phyloP scores from a whole-genome alignment of 2,797 vertebrate species.

The Galago senegalensis region DNA sequence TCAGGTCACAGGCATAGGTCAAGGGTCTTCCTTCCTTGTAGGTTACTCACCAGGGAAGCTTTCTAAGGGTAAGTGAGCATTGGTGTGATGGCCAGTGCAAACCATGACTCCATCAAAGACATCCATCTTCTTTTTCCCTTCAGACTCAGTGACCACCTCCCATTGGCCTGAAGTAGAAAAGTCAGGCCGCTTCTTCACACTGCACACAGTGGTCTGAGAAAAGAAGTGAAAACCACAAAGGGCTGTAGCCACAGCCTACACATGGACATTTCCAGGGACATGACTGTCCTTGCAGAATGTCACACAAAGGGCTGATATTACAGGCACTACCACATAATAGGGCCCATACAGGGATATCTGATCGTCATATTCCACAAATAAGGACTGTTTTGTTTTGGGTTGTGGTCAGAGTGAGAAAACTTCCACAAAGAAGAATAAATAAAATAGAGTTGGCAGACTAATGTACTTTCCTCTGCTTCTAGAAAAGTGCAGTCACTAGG shows the following conservation, averaged over 20 bases:
- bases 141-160: constrained; percentile 90
- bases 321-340: neutral
- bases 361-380: neutral
- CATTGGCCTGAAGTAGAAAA: constrained; percentile 93
- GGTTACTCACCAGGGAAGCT: constrained; percentile 93
- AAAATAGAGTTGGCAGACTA: neutral
- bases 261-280: neutral
- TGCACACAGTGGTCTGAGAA: constrained; percentile 91
- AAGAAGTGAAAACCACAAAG: neutral
- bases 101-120: constrained; percentile 95
- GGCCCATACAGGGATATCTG: neutral
- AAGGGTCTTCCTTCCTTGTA: neutral
- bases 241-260: neutral
- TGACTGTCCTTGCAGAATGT: neutral
- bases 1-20: neutral
- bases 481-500: neutral
- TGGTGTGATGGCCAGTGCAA: constrained; percentile 94
- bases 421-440: neutral
- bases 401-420: constrained; percentile 11
- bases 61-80: constrained; percentile 92
- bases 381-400: neutral
- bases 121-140: constrained; percentile 88
- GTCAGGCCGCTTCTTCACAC: constrained; percentile 90
- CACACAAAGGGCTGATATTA: neutral
- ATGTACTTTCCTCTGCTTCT: neutral